phyloP scores from a whole-genome alignment of 1,140 invertebrate species.

The Drosophila kanapiae region DNA sequence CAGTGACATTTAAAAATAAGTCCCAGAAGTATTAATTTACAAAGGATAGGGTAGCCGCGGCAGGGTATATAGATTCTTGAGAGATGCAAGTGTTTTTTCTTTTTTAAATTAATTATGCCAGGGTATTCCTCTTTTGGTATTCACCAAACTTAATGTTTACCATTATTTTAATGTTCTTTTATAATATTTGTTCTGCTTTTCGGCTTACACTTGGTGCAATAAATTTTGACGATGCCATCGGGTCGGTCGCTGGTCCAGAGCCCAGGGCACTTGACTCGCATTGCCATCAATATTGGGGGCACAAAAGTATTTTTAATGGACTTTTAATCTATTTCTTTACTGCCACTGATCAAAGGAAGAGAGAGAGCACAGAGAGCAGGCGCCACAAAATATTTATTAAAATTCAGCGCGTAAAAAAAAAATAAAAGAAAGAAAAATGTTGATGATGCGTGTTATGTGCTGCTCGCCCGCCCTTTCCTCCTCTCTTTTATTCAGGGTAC shows the following conservation, averaged over 20 bases:
- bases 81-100: conserved; percentile 8
- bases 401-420: conserved; percentile 39
- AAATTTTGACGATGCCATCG: conserved; percentile 62
- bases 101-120: conserved; percentile 11
- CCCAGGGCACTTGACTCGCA: conserved; percentile 51
- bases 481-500: conserved; percentile 6
- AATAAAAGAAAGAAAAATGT: conserved; percentile 30
- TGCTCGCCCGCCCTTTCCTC: background rate
- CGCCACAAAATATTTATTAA: conserved; percentile 68
- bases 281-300: conserved; percentile 64
- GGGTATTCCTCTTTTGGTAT: background rate
- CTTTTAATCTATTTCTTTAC: conserved; percentile 79
- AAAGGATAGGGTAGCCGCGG: background rate
- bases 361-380: conserved; percentile 14
- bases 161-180: conserved; percentile 33
- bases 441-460: conserved; percentile 50
- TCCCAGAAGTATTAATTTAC: conserved; percentile 48
- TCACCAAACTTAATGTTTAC: conserved; percentile 5
- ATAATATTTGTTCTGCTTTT: conserved; percentile 19
- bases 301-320: conserved; percentile 75
- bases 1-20: conserved; percentile 57
- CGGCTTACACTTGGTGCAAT: conserved; percentile 44
- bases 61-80: conserved; percentile 5
- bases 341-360: conserved; percentile 60
- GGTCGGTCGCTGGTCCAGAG: conserved; percentile 18